Evolutionary conservation across 23 tunicate species (phyloP), one percentile per base, ranked within the genome.

Genomic region (Trididemnum clinides): DNA sequence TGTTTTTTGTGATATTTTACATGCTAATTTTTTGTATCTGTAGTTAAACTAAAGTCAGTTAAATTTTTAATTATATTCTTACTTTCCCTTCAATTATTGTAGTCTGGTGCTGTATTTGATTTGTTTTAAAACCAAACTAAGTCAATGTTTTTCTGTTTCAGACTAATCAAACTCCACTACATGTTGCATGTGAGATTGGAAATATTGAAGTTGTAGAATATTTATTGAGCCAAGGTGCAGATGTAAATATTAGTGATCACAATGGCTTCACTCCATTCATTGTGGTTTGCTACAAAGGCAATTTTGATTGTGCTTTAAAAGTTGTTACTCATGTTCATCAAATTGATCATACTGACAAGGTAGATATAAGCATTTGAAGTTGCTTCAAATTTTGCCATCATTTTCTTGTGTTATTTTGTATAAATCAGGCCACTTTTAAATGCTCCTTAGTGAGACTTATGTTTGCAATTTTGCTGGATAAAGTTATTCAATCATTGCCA

Each of bases 81-180:
- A 44, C 54, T 7, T 44, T 44, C 15, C 15, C 15, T 44, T 10
- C 54, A 44, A 15, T 7, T 7, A 44, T 7, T 7, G 54, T 44
- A 44, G 54, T 44, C 54, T 7, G 15, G 54, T 44, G 54, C 54
- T 44, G 54, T 44, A 7, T 44, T 44, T 44, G 15, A 44, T 7
- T 10, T 7, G 15, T 44, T 44, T 10, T 44, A 7, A 7, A 15
- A 44, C 54, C n/a, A n/a, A n/a, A n/a, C n/a, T n/a, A n/a, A n/a
- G 54, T 44, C 54, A 7, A 44, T 44, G 54, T 44, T 44, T 62
- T 80, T 26, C 29, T 80, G 23, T 80, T 74, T 54, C 54, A 84
- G 91, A 64, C 85, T 39, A 58, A 84, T 36, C 81, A 65, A 1
- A 90, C 98, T 3, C 95, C 95, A 18, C 82, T 95, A 22, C 90